These are phyloP conservation scores for Microtus oregoni DNA, from an alignment of 2,113 vertebrate genomes.

Conservation along the genomic window DNA sequence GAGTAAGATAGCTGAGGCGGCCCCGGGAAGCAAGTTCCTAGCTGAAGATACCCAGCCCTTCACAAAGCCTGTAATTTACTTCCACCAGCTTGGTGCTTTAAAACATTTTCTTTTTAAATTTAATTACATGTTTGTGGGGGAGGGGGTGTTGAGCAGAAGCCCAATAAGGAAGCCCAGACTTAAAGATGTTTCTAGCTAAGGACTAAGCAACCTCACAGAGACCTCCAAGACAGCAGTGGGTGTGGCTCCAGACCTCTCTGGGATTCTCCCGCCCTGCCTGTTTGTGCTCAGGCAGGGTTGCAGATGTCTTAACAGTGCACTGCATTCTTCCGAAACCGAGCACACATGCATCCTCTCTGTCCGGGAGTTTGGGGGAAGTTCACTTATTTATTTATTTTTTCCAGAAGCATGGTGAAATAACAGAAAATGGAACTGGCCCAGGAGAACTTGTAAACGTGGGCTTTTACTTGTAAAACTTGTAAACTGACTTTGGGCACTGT, in stretches of 20 bases:
- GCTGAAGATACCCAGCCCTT: background rate
- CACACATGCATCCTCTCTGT: background rate
- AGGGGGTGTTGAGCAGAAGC: background rate
- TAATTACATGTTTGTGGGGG: background rate
- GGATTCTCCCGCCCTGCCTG: background rate
- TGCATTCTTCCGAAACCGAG: background rate
- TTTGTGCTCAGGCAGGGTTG: background rate
- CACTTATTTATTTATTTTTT: background rate
- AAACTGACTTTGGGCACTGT: background rate
- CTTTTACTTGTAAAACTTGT: background rate
- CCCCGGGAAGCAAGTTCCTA: background rate
- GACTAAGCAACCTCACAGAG: background rate
- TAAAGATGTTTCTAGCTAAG: background rate
- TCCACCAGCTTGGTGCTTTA: background rate
- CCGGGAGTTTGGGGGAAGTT: background rate
- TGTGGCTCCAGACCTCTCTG: background rate
- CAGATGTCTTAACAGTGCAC: rapidly evolving
- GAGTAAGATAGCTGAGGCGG: background rate
- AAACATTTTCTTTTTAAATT: background rate
- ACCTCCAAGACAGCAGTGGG: background rate
- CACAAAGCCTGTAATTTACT: background rate
- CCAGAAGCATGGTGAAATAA: background rate
- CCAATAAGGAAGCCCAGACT: background rate
- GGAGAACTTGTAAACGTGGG: background rate
- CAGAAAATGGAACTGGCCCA: conserved; percentile 1